Conservation (phyloP, 1,140 invertebrate species). For the Fragariocoptes setiger region DNA sequence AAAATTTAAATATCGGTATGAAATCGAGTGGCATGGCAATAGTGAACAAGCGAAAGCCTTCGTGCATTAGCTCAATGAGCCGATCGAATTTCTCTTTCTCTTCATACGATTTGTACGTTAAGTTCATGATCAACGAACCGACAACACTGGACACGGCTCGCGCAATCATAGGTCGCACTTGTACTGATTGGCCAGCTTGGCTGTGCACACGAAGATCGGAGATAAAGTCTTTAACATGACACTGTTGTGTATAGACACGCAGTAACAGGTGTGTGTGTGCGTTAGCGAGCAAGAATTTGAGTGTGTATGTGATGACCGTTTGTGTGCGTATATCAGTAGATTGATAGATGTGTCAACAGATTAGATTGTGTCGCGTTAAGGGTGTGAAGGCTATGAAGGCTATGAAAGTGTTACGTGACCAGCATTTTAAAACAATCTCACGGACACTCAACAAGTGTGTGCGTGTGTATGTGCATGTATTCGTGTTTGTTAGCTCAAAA, state of each 20-base stretch:
- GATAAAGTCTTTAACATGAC: conserved; percentile 40
- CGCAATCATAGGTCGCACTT: conserved; percentile 35
- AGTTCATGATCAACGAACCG: conserved; percentile 56
- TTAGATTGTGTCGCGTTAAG: too few relatives aligned
- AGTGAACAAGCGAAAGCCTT: conserved; percentile 47
- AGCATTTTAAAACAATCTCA: too few relatives aligned
- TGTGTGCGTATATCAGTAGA: too few relatives aligned
- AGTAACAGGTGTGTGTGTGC: neutral
- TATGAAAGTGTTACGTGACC: too few relatives aligned
- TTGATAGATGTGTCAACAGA: too few relatives aligned
- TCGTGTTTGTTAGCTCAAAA: too few relatives aligned
- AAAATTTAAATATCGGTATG: conserved; percentile 31
- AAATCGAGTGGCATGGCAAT: conserved; percentile 32
- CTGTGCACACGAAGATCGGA: conserved; percentile 21
- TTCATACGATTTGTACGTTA: conserved; percentile 30
- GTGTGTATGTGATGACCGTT: too few relatives aligned
- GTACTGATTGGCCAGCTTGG: conserved; percentile 27
- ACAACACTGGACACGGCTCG: conserved; percentile 63
- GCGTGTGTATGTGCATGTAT: too few relatives aligned
- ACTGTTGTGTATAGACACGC: conserved; percentile 23
- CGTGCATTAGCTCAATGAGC: conserved; percentile 48
- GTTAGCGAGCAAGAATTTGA: too few relatives aligned
- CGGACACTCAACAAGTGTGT: neutral
- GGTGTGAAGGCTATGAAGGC: too few relatives aligned
- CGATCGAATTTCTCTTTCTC: conserved; percentile 37